Conservation (phyloP, 2,113 vertebrate genomes). For the Tupaia tana region DNA sequence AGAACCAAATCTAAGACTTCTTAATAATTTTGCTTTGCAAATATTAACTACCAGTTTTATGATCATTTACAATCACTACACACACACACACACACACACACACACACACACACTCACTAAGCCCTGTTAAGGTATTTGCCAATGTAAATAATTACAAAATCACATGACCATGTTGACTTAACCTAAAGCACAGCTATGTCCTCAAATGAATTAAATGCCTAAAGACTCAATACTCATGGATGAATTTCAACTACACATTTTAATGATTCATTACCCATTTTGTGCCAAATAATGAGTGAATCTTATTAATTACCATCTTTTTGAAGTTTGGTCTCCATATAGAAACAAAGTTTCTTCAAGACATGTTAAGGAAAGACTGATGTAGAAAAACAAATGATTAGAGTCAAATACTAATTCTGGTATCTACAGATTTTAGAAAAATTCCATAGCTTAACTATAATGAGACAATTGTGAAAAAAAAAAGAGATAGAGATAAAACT, state of each 20-base stretch:
- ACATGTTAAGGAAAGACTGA: not conserved
- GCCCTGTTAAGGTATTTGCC: constrained; percentile 5
- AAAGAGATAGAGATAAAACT: not conserved
- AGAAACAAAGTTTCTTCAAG: constrained; percentile 31
- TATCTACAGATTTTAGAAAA: not conserved
- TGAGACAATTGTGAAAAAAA: not conserved
- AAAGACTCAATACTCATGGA: not conserved
- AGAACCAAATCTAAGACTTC: not conserved
- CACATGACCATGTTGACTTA: not conserved
- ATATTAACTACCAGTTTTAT: not conserved
- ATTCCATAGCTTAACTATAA: not conserved
- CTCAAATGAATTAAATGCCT: constrained; percentile 31
- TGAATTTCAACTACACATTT: constrained; percentile 40
- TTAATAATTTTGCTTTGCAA: constrained; percentile 20
- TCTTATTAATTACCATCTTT: constrained; percentile 27
- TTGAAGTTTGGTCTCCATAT: not conserved
- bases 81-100: not conserved
- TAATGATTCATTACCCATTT: constrained; percentile 17
- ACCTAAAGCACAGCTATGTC: not conserved
- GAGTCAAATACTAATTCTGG: constrained; percentile 28
- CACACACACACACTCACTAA: not conserved
- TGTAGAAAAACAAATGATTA: not conserved
- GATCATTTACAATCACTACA: not conserved
- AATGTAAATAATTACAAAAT: not conserved
- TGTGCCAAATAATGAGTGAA: constrained; percentile 1